Conservation (phyloP, 1,140 invertebrate genomes). For the Ceratoteleas bidentatus region DNA sequence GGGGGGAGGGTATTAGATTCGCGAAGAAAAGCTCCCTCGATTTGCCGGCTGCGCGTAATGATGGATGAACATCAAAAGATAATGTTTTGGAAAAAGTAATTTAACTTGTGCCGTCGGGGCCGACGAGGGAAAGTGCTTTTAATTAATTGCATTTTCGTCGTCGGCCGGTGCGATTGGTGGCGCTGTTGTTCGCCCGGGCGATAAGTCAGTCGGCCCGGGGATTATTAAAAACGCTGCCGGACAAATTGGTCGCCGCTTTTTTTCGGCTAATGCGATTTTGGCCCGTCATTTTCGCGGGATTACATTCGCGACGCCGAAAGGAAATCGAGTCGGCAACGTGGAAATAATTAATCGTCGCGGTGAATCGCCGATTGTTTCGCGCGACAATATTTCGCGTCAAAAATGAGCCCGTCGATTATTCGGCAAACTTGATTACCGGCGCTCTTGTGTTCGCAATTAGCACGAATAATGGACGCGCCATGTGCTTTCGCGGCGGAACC, state of each 20-base stretch:
- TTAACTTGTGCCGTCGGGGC: constrained; percentile 15
- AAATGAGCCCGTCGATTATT: constrained; percentile 57
- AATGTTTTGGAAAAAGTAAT: constrained; percentile 55
- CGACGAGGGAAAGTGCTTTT: constrained; percentile 11
- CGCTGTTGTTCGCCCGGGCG: background rate
- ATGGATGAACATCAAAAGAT: constrained; percentile 55
- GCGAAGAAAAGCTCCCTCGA: constrained; percentile 11
- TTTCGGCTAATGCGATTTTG: no score
- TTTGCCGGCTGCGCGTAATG: constrained; percentile 27
- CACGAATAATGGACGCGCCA: constrained; percentile 60
- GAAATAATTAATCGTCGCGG: no score
- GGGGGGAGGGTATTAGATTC: no score
- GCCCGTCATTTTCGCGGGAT: no score
- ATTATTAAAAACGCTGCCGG: no score
- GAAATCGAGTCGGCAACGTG: no score
- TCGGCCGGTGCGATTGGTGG: constrained; percentile 1
- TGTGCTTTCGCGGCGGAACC: constrained; percentile 39
- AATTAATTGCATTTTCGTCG: constrained; percentile 36
- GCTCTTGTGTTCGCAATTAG: constrained; percentile 61
- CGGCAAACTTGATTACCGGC: constrained; percentile 54
- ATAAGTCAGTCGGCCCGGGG: background rate
- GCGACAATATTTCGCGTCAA: constrained; percentile 41
- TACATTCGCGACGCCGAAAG: no score
- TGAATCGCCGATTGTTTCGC: no score
- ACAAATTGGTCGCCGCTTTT: no score